Conservation (phyloP, 1,140 invertebrate genomes). For the Tetranychus urticae region DNA sequence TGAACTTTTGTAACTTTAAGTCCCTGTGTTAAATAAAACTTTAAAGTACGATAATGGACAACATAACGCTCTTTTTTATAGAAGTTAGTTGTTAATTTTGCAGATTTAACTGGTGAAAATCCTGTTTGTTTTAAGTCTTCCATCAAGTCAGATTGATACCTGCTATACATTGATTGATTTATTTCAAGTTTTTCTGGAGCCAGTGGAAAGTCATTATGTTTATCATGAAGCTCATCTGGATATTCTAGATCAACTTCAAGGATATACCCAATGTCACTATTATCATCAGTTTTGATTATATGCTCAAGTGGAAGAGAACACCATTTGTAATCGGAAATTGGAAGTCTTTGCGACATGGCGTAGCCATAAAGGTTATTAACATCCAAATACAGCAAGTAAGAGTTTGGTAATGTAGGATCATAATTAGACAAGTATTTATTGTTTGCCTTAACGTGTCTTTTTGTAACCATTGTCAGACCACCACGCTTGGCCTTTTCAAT, state of each 20-base stretch:
- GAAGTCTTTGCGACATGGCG: constrained; percentile 7
- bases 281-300: background rate
- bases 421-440: constrained; percentile 12
- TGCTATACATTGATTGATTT: background rate
- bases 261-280: constrained; percentile 3
- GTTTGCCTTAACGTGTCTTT: background rate
- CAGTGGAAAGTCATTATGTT: constrained; percentile 22
- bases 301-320: background rate
- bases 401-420: background rate
- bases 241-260: constrained; percentile 14
- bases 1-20: constrained; percentile 25
- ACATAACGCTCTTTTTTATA: constrained; percentile 19
- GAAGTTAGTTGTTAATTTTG: constrained; percentile 6
- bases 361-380: constrained; percentile 14
- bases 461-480: background rate
- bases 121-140: background rate
- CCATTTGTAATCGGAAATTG: constrained; percentile 8
- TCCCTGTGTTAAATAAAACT: constrained; percentile 23
- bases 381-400: constrained; percentile 12
- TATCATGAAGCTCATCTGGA: constrained; percentile 7
- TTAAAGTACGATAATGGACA: constrained; percentile 25
- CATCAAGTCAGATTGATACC: background rate
- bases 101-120: background rate
- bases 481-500: constrained; percentile 14
- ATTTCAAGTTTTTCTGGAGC: constrained; percentile 14